A percentile compares a stretch with the other conserved stretches of the same genome.
Conservation (phyloP, 2,888 invertebrate species). For the Megastigmus dorsalis region DNA sequence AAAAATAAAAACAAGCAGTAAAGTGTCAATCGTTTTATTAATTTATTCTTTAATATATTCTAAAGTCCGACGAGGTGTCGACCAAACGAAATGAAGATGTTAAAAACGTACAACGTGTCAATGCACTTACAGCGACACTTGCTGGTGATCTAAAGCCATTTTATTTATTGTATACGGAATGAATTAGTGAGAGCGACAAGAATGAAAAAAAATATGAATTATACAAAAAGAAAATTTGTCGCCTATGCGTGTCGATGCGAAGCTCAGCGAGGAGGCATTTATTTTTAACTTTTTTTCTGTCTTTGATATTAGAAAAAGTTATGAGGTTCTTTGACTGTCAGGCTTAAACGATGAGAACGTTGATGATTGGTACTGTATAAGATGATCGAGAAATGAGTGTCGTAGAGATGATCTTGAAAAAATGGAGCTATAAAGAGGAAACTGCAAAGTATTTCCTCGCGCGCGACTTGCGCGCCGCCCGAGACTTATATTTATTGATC, state of each 20-base stretch:
- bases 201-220: too few relatives aligned
- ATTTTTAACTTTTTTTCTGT: conserved; percentile 24
- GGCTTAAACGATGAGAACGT: neutral
- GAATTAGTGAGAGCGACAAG: conserved; percentile 42
- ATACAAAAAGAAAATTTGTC: conserved; percentile 26
- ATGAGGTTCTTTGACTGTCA: neutral
- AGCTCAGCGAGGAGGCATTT: conserved; percentile 55
- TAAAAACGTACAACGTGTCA: conserved; percentile 53
- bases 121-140: conserved; percentile 25
- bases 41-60: conserved; percentile 50
- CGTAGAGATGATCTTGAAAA: neutral
- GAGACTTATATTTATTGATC: conserved; percentile 61
- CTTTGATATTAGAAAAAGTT: too few relatives aligned
- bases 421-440: conserved; percentile 42
- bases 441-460: conserved; percentile 52
- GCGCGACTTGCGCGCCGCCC: conserved; percentile 28
- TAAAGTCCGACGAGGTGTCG: conserved; percentile 41
- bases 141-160: conserved; percentile 50
- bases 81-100: conserved; percentile 48
- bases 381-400: neutral
- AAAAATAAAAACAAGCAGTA: conserved; percentile 46
- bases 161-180: conserved; percentile 44
- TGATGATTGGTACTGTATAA: neutral
- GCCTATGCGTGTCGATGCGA: conserved; percentile 55
- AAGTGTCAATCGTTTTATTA: conserved; percentile 48